Base-by-base conservation (phyloP, 53 echinoderm and acorn worm species). In the Echinometra lucunter region DNA sequence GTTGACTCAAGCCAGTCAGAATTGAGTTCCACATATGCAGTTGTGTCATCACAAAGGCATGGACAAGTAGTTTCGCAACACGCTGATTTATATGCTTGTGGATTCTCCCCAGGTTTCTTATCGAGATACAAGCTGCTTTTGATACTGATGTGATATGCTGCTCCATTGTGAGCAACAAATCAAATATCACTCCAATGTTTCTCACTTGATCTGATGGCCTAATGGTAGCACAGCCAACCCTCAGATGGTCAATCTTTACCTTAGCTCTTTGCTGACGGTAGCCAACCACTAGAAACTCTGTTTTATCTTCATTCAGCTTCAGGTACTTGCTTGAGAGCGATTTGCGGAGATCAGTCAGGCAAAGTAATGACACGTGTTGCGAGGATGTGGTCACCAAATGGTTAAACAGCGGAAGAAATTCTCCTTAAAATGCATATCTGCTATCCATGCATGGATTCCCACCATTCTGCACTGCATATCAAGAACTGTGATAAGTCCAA, bases 1-100 rank as follows among this genome's bases (percentile, higher is more conserved):
- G n/a, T n/a, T n/a, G n/a, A n/a, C 56, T 56, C 56, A 56, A 56
- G 13, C 56, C 56, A 13, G 56, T 9, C 13, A 56, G 56, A 13
- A 56, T 13, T 56, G 56, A 56, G 56, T 56, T 56, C 7, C 56
- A 56, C 56, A 56, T 56, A 13, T 56, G 8, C 56, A 56, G 56
- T 56, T 13, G 56, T 9, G 89, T 40, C 15, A 57, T 89, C 6
- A 55, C 3, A 89, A n/a, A n/a, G n/a, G n/a, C n/a, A n/a, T n/a
- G n/a, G n/a, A n/a, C n/a, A n/a, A n/a, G n/a, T n/a, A n/a, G 89
- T 60, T 89, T 57, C 32, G 89, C 89, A 57, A 89, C 89, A 25
- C 55, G 23, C 57, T 37, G 4, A 15, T 27, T 88, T 30, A 45
- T 6, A 60, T 89, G 37, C 56, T 89, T 57, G 56, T 27, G 55